phyloP scores from a whole-genome alignment of 2,888 invertebrate species.

The Scrobipalpa costella region DNA sequence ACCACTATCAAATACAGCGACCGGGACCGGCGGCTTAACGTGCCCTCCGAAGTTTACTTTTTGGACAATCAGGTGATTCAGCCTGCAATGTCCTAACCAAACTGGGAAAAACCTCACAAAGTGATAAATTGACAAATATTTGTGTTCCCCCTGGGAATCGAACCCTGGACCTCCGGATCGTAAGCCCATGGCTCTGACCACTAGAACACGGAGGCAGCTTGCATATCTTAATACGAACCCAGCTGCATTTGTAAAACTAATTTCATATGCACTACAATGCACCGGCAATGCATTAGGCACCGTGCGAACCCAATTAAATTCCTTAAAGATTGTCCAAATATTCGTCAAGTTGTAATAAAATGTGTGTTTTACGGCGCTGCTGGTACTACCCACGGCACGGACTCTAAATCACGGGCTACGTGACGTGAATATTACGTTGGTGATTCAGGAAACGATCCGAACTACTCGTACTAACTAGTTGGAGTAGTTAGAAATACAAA shows the following conservation, averaged over 20 bases:
- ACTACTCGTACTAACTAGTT: constrained; percentile 21
- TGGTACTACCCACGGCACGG: not conserved
- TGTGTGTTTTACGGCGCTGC: not conserved
- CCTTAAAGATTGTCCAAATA: not conserved
- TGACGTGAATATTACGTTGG: not conserved
- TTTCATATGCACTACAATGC: not conserved
- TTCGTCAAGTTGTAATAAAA: not conserved
- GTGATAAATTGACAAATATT: too few species aligned
- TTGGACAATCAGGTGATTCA: too few species aligned
- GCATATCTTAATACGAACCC: too few species aligned
- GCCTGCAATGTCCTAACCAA: too few species aligned
- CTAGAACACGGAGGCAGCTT: too few species aligned
- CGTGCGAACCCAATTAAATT: constrained; percentile 16
- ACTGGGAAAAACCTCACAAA: too few species aligned
- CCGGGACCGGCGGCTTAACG: too few species aligned
- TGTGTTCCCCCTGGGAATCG: too few species aligned
- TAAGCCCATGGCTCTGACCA: too few species aligned
- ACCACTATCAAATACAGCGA: too few species aligned
- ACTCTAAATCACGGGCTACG: constrained; percentile 9
- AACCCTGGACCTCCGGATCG: too few species aligned
- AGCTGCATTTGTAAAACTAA: not conserved
- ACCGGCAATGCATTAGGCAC: not conserved
- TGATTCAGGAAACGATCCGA: constrained; percentile 8
- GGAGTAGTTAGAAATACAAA: constrained; percentile 13
- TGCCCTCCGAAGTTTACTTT: too few species aligned